Conservation (phyloP, 2,113 vertebrate genomes). For the Sinocyclocheilus anshuiensis region DNA sequence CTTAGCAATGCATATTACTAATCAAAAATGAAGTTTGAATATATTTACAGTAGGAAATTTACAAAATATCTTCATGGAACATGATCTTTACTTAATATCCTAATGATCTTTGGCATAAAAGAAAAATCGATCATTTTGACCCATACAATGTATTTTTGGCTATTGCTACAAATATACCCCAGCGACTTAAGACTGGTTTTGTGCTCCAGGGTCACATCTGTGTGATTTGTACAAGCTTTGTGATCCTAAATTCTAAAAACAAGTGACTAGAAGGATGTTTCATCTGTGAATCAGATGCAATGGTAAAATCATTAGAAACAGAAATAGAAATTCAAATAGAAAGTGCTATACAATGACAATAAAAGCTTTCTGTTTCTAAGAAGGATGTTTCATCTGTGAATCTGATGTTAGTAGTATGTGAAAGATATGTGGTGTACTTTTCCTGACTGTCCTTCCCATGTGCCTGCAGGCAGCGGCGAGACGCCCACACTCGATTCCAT, state of each 20-base stretch:
- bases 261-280: neutral
- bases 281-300: no score
- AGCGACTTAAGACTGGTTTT: neutral
- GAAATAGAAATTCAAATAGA: neutral
- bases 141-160: no score
- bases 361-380: no score
- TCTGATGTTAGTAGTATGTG: neutral
- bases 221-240: neutral
- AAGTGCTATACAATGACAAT: neutral
- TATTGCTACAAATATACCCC: no score
- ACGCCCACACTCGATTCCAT: constrained; percentile 89
- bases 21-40: no score
- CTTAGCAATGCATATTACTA: no score
- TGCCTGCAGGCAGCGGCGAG: constrained; percentile 86
- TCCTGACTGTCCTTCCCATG: constrained; percentile 21
- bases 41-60: no score
- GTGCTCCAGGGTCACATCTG: neutral
- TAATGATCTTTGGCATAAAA: no score
- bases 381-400: neutral
- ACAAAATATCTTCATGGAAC: no score
- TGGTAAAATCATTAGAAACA: no score
- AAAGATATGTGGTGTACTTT: neutral
- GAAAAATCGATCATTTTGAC: neutral
- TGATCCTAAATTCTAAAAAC: neutral
- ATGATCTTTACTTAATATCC: neutral